Base-by-base conservation (phyloP, 2,888 invertebrate genomes). In the Cephalotes varians region DNA sequence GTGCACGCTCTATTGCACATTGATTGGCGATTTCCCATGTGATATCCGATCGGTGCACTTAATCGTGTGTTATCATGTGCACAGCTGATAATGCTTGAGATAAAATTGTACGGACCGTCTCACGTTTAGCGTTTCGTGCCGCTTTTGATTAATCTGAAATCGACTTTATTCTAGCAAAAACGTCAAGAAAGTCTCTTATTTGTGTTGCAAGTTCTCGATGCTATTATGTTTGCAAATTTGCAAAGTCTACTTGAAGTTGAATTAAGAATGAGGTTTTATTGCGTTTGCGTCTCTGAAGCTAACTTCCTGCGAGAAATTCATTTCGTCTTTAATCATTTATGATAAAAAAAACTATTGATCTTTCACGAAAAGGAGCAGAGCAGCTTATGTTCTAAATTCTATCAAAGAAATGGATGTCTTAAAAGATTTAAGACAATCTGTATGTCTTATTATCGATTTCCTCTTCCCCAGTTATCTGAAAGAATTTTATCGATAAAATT, bases 401-500 rank as follows among this genome's bases (percentile, higher is more conserved):
- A 1, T 25, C 18, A 15, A 37, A 37, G 64, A 74, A 28, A 62
- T 18, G 49, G 25, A 40, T 34, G 34, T 28, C n/a, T n/a, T 21
- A 15, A 49, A 15, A 47, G 67, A 77, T 65, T 40, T 40, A 40
- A 47, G 10, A 10, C 54, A 15, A 28, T 21, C 40, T 54, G n/a
- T 74, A 74, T 28, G 15, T 47, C 34, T 54, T n/a, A 51, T 76
- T 67, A 69, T 34, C 34, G 31, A 54, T 31, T 54, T 77, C 31
- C 7, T n/a, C n/a, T n/a, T n/a, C n/a, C n/a, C n/a, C n/a, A n/a
- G 10, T 40, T 77, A 77, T 54, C 47, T 49, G 10, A 34, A 31
- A 56, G 21, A n/a, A 69, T 69, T 64, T 64, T 49, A 54, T 18
- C 18, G 67, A 31, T 54, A 69, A 69, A 77, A 44, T 44, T 77